phyloP scores from a whole-genome alignment of 2,797 vertebrate species.

The Muraenolepis orangiensis region DNA sequence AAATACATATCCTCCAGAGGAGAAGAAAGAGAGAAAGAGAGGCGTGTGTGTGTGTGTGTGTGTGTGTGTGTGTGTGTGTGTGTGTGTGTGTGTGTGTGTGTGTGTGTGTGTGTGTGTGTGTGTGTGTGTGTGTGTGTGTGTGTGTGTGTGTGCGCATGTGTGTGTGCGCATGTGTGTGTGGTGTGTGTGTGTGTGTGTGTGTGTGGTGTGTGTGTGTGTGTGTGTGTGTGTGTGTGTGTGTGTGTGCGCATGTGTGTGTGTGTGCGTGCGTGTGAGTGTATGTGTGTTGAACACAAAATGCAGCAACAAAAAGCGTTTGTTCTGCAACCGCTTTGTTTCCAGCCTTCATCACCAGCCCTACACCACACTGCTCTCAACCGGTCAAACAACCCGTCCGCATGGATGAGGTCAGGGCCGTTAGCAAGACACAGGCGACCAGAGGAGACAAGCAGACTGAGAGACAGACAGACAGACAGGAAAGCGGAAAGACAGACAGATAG shows the following conservation, averaged over 20 bases:
- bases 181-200: no score
- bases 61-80: no score
- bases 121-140: no score
- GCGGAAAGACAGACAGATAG: conserved; percentile 7
- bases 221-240: conserved; percentile 17
- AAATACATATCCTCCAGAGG: no score
- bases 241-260: conserved; percentile 21
- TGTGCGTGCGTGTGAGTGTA: conserved; percentile 19
- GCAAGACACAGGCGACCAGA: conserved; percentile 24
- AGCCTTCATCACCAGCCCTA: conserved; percentile 49
- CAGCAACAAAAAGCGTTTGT: background rate
- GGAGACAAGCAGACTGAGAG: conserved; percentile 4
- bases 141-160: no score
- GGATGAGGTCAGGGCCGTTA: conserved; percentile 46
- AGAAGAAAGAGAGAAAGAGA: no score
- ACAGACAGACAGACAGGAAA: background rate
- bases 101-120: no score
- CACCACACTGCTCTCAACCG: conserved; percentile 53
- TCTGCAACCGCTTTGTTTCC: background rate
- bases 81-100: no score
- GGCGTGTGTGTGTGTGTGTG: no score
- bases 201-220: conserved; percentile 16
- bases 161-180: no score
- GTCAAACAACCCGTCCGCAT: conserved; percentile 52
- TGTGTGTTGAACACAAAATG: conserved; percentile 1